Percentiles rank a stretch among this genome's conserved stretches.
Evolutionary conservation across 2,888 invertebrate genomes (phyloP).

Genomic region (Apotomis betuletana): DNA sequence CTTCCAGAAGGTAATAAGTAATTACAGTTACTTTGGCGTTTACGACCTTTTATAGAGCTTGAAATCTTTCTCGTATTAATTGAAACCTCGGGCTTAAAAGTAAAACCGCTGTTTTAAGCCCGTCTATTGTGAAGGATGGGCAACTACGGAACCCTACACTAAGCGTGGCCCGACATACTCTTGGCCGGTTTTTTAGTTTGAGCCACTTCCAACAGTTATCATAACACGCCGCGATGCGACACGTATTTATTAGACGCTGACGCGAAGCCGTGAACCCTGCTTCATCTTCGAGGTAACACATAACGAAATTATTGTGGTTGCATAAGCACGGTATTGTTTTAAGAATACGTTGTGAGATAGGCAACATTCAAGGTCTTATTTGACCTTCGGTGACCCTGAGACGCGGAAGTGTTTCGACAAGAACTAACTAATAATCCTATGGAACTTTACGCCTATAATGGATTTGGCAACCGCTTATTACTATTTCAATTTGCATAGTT

Average conservation of each 20-base stretch:
- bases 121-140: too few species aligned
- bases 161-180: too few species aligned
- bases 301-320: slow-evolving; percentile 51
- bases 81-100: too few species aligned
- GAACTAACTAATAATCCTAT: slow-evolving; percentile 37
- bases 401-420: slow-evolving; percentile 45
- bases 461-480: slow-evolving; percentile 50
- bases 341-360: slow-evolving; percentile 40
- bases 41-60: too few species aligned
- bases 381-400: slow-evolving; percentile 40
- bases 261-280: slow-evolving; percentile 59
- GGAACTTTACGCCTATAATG: slow-evolving; percentile 34
- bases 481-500: slow-evolving; percentile 60
- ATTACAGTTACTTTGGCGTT: too few species aligned
- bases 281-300: slow-evolving; percentile 50
- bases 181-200: slow-evolving; percentile 17
- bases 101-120: too few species aligned
- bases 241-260: slow-evolving; percentile 42
- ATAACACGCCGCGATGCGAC: slow-evolving; percentile 8
- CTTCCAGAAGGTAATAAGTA: too few species aligned
- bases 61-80: too few species aligned
- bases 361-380: slow-evolving; percentile 36
- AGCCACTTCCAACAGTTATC: slow-evolving; percentile 11
- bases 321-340: slow-evolving; percentile 45
- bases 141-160: too few species aligned